Base-by-base conservation (phyloP, 1,140 invertebrate species). In the Euschistus heros region DNA sequence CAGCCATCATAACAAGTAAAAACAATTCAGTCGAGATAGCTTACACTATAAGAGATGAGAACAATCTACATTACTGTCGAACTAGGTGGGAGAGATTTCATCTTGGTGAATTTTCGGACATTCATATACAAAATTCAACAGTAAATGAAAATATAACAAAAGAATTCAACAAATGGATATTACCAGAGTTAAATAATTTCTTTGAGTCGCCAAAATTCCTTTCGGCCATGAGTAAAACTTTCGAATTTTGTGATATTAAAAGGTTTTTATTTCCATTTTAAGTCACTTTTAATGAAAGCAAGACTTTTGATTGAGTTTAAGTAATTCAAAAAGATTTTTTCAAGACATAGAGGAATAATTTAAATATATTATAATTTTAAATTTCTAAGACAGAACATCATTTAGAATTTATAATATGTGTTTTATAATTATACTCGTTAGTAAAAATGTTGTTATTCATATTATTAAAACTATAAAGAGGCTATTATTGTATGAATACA, bases 241-340 rank as follows among this genome's bases (percentile, higher is more conserved):
- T 57, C 26, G 54, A 57, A 17, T 57, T 57, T 62, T 62, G 37
- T 24, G 44, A 22, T 14, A 30, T 24, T 13, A 42, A 62, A 42
- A 18, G 37, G 46, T 46, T 44, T 46, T 61, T 62, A 47, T 46
- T 46, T 15, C 61, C 37, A 4, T 62, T 62, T 15, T 62, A 15
- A 42, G 46, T 61, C 37, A 4, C 46, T 62, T 15, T 62, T 2
- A 42, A 47, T 61, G 10, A 6, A 37, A 37, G 33, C 8, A 37
- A 37, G 8, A 4, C 33, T 37, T 37, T 37, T 10, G 13, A 37
- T 13, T 10, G 8, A 10, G 33, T 10, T 10, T 13, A 37, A 30
- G 2, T 1, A 37, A 37, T 6, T n/a, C n/a, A 10, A 10, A 37
- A 37, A 10, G 8, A 37, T 37, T 6, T 37, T 37, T 30, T 13